Evolutionary conservation across 2,888 invertebrate genomes (phyloP).

Genomic region (Imbricaverruca yamaguchii): DNA sequence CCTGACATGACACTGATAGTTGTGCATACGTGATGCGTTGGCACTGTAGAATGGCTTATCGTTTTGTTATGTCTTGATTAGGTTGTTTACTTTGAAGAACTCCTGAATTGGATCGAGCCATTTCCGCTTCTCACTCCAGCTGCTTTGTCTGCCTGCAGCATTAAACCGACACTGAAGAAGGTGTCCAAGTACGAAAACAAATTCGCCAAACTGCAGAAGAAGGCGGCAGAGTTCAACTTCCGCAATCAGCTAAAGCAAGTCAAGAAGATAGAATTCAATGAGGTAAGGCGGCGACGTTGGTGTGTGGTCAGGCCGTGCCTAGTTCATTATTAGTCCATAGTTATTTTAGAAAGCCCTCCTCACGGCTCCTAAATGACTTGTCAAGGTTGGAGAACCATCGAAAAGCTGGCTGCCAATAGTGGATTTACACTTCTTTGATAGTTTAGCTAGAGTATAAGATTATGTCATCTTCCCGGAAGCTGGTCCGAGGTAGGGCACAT

Average conservation of each 20-base stretch:
- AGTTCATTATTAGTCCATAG: not conserved
- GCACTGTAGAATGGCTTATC: no score
- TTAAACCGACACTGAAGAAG: slow-evolving; percentile 98
- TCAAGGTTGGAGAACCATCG: not conserved
- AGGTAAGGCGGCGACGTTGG: slow-evolving; percentile 61
- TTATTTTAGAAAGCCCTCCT: not conserved
- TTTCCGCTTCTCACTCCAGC: not conserved
- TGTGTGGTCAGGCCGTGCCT: not conserved
- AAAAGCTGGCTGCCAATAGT: no score
- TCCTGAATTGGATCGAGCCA: no score
- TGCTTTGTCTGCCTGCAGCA: slow-evolving; percentile 50
- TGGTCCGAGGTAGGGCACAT: no score
- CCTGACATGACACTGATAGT: no score
- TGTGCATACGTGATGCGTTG: no score
- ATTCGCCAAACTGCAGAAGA: slow-evolving; percentile 97
- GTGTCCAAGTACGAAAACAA: slow-evolving; percentile 99
- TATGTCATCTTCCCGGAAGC: no score
- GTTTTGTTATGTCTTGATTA: no score
- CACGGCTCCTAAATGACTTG: not conserved
- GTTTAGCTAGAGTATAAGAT: no score
- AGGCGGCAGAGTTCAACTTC: slow-evolving; percentile 97
- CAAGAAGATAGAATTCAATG: slow-evolving; percentile 99
- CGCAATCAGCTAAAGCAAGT: slow-evolving; percentile 98
- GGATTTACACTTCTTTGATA: no score
- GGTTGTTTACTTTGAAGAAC: no score